Evolutionary conservation across 2,797 vertebrate genomes (phyloP).

Genomic region (Lepus oiostolus): DNA sequence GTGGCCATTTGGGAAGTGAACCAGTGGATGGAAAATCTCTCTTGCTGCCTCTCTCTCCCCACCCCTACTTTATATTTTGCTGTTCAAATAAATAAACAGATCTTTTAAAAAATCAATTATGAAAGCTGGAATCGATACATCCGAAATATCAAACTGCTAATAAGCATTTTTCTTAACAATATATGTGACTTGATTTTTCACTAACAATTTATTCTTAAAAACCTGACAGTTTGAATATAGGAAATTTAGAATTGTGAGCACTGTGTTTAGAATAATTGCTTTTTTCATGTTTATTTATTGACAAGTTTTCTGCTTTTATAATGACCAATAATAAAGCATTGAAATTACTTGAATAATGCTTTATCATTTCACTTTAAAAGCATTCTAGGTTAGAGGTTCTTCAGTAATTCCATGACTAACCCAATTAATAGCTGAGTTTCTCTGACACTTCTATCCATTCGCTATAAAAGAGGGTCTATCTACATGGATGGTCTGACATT

Average conservation of each 20-base stretch:
- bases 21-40: no score
- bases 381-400: neutral
- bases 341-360: conserved; percentile 20
- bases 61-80: no score
- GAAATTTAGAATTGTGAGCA: conserved; percentile 10
- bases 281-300: conserved; percentile 26
- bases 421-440: neutral
- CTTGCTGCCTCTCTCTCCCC: no score
- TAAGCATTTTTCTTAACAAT: neutral
- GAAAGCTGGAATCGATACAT: neutral
- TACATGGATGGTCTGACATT: neutral
- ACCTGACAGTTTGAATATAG: neutral
- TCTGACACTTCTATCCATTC: neutral
- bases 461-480: neutral
- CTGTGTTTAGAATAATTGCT: neutral
- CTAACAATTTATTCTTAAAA: conserved; percentile 25
- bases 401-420: neutral
- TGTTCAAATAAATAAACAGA: no score
- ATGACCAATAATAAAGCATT: neutral
- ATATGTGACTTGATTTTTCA: conserved; percentile 1
- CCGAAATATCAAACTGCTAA: conserved; percentile 31
- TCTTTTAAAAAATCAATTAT: neutral
- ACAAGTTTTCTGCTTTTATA: conserved; percentile 32
- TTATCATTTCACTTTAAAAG: neutral
- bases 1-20: no score